These are phyloP conservation scores for Lordiphosa clarofinis DNA, from an alignment of 1,140 invertebrate genomes.

Conservation along the genomic window DNA sequence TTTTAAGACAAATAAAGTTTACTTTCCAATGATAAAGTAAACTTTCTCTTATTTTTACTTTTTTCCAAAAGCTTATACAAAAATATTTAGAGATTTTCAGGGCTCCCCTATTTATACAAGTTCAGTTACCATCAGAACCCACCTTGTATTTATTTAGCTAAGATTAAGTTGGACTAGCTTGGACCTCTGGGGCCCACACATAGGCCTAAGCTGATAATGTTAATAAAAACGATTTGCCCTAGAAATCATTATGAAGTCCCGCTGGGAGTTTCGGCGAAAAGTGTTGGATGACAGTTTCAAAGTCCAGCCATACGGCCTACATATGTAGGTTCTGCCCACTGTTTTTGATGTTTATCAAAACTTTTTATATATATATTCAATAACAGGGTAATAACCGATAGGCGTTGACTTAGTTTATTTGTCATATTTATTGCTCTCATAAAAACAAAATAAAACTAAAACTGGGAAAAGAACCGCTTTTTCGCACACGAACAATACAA, in stretches of 20 bases:
- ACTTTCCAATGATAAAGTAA: no score
- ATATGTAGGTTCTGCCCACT: not conserved
- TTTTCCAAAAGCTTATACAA: no score
- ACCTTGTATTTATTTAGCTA: no score
- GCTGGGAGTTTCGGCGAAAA: slow-evolving; percentile 31
- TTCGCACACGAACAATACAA: slow-evolving; percentile 19
- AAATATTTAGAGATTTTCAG: no score
- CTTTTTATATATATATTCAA: no score
- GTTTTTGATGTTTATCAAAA: slow-evolving; percentile 25
- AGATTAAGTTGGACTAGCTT: no score
- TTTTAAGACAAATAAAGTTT: no score
- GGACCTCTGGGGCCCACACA: no score
- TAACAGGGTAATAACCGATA: slow-evolving; percentile 59
- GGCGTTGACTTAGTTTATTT: slow-evolving; percentile 36
- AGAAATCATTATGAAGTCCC: slow-evolving; percentile 7
- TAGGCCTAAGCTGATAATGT: no score
- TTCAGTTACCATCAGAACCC: no score
- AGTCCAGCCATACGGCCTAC: not conserved
- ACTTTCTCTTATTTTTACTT: no score
- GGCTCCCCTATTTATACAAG: no score
- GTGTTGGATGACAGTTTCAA: slow-evolving; percentile 43
- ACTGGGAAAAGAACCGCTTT: slow-evolving; percentile 21
- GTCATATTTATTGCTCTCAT: slow-evolving; percentile 31
- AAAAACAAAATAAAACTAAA: slow-evolving; percentile 8
- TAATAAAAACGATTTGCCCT: slow-evolving; percentile 26